Percentiles rank a stretch among this genome's conserved stretches.
Conservation (phyloP, 2,888 invertebrate genomes). For the Epirrhoe alternata region DNA sequence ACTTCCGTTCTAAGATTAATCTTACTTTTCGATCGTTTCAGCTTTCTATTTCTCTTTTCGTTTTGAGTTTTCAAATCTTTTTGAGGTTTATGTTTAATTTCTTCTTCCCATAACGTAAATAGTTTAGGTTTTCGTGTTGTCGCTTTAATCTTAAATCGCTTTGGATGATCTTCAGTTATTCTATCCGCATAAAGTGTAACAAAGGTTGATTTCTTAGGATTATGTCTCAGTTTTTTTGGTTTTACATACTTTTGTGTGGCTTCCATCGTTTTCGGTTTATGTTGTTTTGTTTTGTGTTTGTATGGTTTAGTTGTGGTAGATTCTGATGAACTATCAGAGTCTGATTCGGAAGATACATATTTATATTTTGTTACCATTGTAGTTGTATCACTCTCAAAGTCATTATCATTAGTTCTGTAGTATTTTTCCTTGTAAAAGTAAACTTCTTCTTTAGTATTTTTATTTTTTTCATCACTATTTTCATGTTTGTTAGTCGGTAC, state of each 20-base stretch:
- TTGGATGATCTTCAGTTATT: conserved; percentile 19
- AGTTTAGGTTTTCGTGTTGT: conserved; percentile 18
- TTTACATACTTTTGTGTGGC: conserved; percentile 4
- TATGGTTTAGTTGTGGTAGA: not conserved
- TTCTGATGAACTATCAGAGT: not conserved
- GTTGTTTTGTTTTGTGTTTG: not conserved
- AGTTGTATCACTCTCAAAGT: not conserved
- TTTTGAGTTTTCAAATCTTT: not conserved
- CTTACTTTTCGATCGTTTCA: not conserved
- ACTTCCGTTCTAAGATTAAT: not conserved
- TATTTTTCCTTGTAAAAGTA: not conserved
- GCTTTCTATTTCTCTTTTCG: conserved; percentile 4
- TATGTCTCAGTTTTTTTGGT: conserved; percentile 3
- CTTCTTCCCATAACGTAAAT: conserved; percentile 27
- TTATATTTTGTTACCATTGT: not conserved
- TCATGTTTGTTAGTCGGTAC: not conserved
- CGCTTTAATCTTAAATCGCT: conserved; percentile 14
- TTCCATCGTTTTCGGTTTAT: not conserved
- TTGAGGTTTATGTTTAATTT: conserved; percentile 5
- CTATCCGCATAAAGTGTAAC: conserved; percentile 36
- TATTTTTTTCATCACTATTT: not conserved
- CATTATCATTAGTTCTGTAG: not conserved
- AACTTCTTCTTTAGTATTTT: conserved; percentile 7
- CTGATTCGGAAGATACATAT: not conserved
- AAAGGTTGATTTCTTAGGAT: conserved; percentile 22